These are phyloP conservation scores for Benitochromis conjunctus DNA, from an alignment of 2,113 vertebrate species.

Conservation along the genomic window DNA sequence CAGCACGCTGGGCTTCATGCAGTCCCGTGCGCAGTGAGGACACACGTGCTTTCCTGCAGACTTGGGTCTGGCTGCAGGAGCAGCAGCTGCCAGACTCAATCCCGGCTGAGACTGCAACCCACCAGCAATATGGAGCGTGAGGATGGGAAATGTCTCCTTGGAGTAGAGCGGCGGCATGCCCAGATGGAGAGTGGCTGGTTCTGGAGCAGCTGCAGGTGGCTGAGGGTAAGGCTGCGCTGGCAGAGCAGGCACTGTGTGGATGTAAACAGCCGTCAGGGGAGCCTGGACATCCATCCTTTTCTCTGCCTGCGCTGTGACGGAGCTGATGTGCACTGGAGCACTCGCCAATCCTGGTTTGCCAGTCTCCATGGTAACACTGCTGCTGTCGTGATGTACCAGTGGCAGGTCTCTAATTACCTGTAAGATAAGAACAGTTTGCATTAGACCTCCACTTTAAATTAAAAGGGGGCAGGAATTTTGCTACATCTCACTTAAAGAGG, in stretches of 20 bases:
- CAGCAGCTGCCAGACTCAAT: slow-evolving; percentile 37
- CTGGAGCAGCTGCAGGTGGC: slow-evolving; percentile 61
- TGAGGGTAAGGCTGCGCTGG: slow-evolving; percentile 62
- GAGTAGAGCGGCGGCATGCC: slow-evolving; percentile 57
- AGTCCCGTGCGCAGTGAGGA: slow-evolving; percentile 90
- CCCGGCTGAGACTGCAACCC: slow-evolving; percentile 72
- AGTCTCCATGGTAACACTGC: slow-evolving; percentile 79
- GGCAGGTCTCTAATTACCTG: slow-evolving; percentile 73
- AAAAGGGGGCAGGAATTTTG: not conserved
- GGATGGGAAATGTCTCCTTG: slow-evolving; percentile 72
- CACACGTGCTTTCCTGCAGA: slow-evolving; percentile 85
- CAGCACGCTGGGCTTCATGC: slow-evolving; percentile 93
- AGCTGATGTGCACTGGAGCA: slow-evolving; percentile 56
- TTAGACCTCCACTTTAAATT: slow-evolving; percentile 47
- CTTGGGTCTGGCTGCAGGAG: slow-evolving; percentile 66
- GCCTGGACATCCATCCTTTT: slow-evolving; percentile 66
- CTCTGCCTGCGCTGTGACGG: slow-evolving; percentile 56
- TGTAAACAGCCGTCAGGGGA: slow-evolving; percentile 75
- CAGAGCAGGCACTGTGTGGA: slow-evolving; percentile 79
- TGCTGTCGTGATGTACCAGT: slow-evolving; percentile 68
- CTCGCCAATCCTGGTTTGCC: slow-evolving; percentile 68
- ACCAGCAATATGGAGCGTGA: slow-evolving; percentile 82
- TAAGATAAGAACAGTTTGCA: slow-evolving; percentile 66
- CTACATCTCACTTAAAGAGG: not conserved
- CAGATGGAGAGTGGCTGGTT: slow-evolving; percentile 55